These are phyloP conservation scores for Harlomillsia oculata DNA, from an alignment of 1,140 invertebrate genomes.

Conservation along the genomic window DNA sequence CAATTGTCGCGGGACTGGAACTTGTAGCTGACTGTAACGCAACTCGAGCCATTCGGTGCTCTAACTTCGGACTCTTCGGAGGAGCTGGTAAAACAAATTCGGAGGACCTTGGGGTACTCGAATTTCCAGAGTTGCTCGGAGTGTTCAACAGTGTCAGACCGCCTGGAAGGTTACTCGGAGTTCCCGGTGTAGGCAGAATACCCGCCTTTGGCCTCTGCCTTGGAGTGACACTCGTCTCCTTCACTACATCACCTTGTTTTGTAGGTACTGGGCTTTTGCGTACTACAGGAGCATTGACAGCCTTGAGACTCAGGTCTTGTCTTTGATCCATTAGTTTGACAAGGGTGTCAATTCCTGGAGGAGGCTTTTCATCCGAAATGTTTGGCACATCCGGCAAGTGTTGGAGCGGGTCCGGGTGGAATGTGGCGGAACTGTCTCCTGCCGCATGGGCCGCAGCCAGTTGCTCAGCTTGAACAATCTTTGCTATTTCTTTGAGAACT, in stretches of 20 bases:
- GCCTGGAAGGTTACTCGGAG: no score
- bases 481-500: conserved; percentile 40
- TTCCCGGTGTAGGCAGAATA: conserved; percentile 29
- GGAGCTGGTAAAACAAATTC: conserved; percentile 29
- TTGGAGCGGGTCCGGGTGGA: no score
- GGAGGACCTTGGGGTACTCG: no score
- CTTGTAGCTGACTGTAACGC: background rate
- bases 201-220: conserved; percentile 68
- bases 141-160: conserved; percentile 25
- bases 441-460: no score
- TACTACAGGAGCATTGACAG: conserved; percentile 37
- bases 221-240: conserved; percentile 70
- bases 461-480: background rate
- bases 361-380: background rate
- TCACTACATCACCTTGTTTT: no score
- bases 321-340: conserved; percentile 6
- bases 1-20: background rate
- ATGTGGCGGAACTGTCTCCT: no score
- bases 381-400: no score
- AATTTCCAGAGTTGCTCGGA: conserved; percentile 31
- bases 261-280: conserved; percentile 48
- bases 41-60: background rate
- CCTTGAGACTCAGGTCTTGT: conserved; percentile 21
- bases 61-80: conserved; percentile 29
- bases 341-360: conserved; percentile 25